Conservation (phyloP, 2,797 vertebrate genomes). For the Lophotriccus pileatus region DNA sequence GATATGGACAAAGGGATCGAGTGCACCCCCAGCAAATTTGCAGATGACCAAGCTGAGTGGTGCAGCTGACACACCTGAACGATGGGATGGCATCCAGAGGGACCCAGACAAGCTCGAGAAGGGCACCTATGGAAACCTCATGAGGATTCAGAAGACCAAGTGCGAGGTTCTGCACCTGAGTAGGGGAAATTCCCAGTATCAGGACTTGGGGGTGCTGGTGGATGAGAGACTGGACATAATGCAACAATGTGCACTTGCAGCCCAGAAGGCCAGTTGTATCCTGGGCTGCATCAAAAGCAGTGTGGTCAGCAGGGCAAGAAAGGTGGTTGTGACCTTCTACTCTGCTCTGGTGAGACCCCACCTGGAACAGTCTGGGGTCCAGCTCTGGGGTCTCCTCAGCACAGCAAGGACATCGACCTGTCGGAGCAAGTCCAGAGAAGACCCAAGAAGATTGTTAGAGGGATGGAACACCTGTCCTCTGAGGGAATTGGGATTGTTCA, state of each 20-base stretch:
- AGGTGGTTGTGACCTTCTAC: background rate
- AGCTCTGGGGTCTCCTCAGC: background rate
- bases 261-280: background rate
- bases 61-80: background rate
- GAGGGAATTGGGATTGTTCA: background rate
- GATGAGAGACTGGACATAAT: background rate
- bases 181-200: background rate
- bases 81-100: background rate
- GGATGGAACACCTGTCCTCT: background rate
- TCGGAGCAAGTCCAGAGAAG: accelerated
- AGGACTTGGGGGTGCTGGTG: background rate
- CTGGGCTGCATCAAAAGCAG: background rate
- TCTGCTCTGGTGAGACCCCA: background rate
- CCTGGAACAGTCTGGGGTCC: background rate
- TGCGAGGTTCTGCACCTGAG: background rate
- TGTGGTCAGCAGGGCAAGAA: accelerated
- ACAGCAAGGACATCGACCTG: background rate
- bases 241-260: background rate
- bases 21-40: background rate
- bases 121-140: background rate
- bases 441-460: background rate
- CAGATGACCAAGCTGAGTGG: background rate
- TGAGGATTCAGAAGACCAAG: background rate
- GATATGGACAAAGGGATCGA: background rate
- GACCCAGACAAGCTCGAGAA: background rate